Conservation (phyloP, 2,797 vertebrate genomes). For the Eulemur mongoz region DNA sequence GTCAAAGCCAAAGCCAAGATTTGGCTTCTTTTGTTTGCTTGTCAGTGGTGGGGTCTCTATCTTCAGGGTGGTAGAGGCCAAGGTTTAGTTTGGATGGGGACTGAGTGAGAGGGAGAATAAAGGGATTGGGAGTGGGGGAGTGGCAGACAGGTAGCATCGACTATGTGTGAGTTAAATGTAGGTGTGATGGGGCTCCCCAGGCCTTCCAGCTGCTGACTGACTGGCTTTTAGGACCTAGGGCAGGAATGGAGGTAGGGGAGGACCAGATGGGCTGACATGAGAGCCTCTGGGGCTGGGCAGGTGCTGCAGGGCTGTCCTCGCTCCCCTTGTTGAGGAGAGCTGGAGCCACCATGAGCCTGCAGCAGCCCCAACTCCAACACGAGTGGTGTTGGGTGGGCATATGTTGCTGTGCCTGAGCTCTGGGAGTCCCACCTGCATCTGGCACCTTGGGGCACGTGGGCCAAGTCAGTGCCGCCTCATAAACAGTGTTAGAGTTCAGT, state of each 20-base stretch:
- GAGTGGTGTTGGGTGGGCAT: not conserved
- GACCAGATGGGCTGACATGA: not conserved
- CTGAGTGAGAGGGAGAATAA: not conserved
- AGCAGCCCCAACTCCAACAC: not conserved
- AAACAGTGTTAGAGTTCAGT: not conserved
- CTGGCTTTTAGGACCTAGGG: not conserved
- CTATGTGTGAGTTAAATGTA: not conserved
- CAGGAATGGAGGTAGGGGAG: not conserved
- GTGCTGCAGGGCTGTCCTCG: not conserved
- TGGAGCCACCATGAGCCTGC: not conserved
- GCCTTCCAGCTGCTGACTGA: not conserved
- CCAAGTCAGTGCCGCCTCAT: not conserved
- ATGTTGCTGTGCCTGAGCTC: not conserved
- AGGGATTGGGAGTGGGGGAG: not conserved
- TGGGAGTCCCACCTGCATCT: not conserved
- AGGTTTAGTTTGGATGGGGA: not conserved
- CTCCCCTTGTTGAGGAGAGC: not conserved
- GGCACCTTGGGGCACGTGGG: not conserved
- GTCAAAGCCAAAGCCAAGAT: not conserved
- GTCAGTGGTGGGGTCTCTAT: not conserved
- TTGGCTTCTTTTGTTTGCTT: not conserved
- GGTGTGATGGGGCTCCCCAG: not conserved
- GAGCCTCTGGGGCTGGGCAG: not conserved
- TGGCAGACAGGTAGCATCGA: not conserved
- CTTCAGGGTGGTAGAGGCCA: not conserved